A percentile compares a stretch with the other conserved stretches of the same genome.
Evolutionary conservation across 1,140 invertebrate species (phyloP).

Genomic region (Drosophila carrolli): DNA sequence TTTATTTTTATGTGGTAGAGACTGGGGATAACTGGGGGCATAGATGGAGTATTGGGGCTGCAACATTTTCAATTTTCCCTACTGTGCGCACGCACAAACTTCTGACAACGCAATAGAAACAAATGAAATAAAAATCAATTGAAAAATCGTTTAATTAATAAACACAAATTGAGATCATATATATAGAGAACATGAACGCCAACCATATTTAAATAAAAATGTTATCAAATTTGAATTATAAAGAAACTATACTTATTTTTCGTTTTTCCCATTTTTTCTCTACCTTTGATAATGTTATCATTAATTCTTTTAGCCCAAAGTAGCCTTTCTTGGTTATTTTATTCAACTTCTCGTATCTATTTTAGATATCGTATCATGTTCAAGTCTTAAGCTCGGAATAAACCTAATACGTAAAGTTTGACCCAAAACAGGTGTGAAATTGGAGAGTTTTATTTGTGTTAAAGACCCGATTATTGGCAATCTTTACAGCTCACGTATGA

Average conservation of each 20-base stretch:
- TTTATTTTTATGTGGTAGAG: constrained; percentile 33
- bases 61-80: constrained; percentile 34
- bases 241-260: too few species aligned
- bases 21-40: not conserved
- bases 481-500: constrained; percentile 35
- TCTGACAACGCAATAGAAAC: constrained; percentile 29
- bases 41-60: constrained; percentile 8
- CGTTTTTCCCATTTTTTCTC: too few species aligned
- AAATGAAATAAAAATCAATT: constrained; percentile 36
- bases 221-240: too few species aligned
- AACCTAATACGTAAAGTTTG: not conserved
- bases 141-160: constrained; percentile 30
- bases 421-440: constrained; percentile 23
- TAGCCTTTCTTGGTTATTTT: not conserved
- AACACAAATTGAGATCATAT: too few species aligned
- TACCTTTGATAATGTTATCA: too few species aligned
- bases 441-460: constrained; percentile 11
- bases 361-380: not conserved
- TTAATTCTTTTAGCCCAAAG: too few species aligned
- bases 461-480: constrained; percentile 15
- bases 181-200: too few species aligned
- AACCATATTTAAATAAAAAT: too few species aligned
- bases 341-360: too few species aligned
- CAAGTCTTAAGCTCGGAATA: not conserved
- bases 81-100: constrained; percentile 28